phyloP scores from a whole-genome alignment of 2,113 vertebrate species.

The Herpailurus yagouaroundi region DNA sequence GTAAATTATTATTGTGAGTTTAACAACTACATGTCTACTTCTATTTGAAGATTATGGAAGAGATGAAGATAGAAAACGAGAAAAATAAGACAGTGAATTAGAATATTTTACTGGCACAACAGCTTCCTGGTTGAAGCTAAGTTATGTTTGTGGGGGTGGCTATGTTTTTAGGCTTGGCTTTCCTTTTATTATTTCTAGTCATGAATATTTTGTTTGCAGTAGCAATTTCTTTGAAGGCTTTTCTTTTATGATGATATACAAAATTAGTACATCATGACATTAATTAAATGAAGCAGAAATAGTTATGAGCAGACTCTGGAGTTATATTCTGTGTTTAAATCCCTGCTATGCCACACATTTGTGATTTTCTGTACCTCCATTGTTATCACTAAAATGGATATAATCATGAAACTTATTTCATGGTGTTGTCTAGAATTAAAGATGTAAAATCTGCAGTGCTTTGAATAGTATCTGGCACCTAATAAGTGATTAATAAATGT shows the following conservation, averaged over 20 bases:
- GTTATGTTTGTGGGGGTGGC: not conserved
- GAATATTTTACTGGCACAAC: not conserved
- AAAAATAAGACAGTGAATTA: not conserved
- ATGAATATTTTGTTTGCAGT: not conserved
- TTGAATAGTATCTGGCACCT: not conserved
- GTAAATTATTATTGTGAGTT: not conserved
- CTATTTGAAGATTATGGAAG: slow-evolving; percentile 1
- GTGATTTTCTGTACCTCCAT: not conserved
- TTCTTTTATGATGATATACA: not conserved
- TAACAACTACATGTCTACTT: not conserved
- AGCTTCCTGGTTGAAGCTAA: not conserved
- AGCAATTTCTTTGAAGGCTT: not conserved
- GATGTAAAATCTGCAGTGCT: not conserved
- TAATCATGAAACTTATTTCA: not conserved
- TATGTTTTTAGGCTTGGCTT: not conserved
- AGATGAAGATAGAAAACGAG: not conserved
- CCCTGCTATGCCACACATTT: not conserved
- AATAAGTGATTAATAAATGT: not conserved
- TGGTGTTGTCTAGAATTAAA: not conserved
- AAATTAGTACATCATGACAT: not conserved
- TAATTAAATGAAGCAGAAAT: not conserved
- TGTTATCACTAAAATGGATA: not conserved
- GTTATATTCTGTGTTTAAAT: not conserved
- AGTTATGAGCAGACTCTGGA: not conserved
- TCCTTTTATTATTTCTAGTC: slow-evolving; percentile 38